Conservation (phyloP, 2,888 invertebrate genomes). For the Malachius bipustulatus region DNA sequence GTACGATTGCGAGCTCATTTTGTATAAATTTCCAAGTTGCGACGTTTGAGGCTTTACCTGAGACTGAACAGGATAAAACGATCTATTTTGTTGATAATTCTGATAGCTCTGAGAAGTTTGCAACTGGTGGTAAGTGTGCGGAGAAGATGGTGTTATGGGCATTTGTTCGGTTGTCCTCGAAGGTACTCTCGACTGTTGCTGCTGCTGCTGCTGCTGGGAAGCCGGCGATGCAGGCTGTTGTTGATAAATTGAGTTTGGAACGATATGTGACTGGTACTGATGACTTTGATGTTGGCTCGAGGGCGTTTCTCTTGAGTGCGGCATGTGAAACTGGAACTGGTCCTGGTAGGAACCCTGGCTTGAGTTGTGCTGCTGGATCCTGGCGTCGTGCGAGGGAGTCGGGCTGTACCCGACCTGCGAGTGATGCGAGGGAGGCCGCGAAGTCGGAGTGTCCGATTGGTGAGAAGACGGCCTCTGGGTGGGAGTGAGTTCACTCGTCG, state of each 20-base stretch:
- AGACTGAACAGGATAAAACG: slow-evolving; percentile 24
- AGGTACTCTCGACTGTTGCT: slow-evolving; percentile 19
- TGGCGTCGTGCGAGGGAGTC: slow-evolving; percentile 34
- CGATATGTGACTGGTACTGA: slow-evolving; percentile 20
- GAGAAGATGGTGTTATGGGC: slow-evolving; percentile 9
- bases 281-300: slow-evolving; percentile 20
- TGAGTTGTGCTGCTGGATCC: slow-evolving; percentile 20
- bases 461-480: slow-evolving; percentile 22
- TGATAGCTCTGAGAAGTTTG: slow-evolving; percentile 19
- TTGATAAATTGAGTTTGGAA: slow-evolving; percentile 17
- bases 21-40: slow-evolving; percentile 16
- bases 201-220: slow-evolving; percentile 17
- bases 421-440: slow-evolving; percentile 35
- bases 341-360: slow-evolving; percentile 17
- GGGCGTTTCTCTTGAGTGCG: slow-evolving; percentile 24
- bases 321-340: slow-evolving; percentile 23
- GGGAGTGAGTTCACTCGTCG: slow-evolving; percentile 2
- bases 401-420: slow-evolving; percentile 36
- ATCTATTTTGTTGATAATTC: slow-evolving; percentile 21
- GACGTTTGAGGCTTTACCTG: slow-evolving; percentile 18
- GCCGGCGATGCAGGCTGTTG: slow-evolving; percentile 17
- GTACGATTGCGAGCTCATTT: slow-evolving; percentile 16
- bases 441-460: slow-evolving; percentile 19
- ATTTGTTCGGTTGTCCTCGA: slow-evolving; percentile 19
- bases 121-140: slow-evolving; percentile 20